Evolutionary conservation across 2,888 invertebrate genomes (phyloP).

Genomic region (Papilio gigon): DNA sequence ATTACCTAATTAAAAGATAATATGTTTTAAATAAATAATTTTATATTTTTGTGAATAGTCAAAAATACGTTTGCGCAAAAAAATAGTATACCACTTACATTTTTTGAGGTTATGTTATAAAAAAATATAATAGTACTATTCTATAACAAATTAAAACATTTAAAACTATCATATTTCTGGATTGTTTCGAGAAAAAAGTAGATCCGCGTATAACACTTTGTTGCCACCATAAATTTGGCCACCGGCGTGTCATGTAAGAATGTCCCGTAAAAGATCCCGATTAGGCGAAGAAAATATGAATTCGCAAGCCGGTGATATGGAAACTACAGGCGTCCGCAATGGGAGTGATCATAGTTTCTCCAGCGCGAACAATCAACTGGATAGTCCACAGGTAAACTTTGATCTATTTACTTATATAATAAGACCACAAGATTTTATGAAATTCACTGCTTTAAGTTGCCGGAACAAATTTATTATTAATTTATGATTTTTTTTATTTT

Average conservation of each 20-base stretch:
- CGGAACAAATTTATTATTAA: neutral
- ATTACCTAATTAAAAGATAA: constrained; percentile 6
- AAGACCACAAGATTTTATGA: neutral
- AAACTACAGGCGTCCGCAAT: constrained; percentile 60
- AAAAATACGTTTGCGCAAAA: neutral
- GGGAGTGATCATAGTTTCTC: constrained; percentile 64
- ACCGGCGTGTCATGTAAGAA: constrained; percentile 66
- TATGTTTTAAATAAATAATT: constrained; percentile 12
- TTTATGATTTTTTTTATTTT: neutral
- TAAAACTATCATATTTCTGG: constrained; percentile 10
- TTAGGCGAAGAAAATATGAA: constrained; percentile 67
- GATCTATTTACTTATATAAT: constrained; percentile 9
- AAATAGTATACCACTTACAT: neutral
- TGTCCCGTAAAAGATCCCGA: constrained; percentile 75
- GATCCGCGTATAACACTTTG: neutral
- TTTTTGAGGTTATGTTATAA: constrained; percentile 35
- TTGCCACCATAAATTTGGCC: constrained; percentile 23
- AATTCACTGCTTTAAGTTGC: neutral
- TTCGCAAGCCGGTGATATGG: constrained; percentile 60
- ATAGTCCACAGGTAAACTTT: constrained; percentile 56
- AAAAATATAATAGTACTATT: constrained; percentile 12
- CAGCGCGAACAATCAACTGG: constrained; percentile 58
- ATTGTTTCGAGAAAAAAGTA: neutral
- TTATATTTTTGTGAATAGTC: constrained; percentile 1
- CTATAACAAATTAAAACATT: constrained; percentile 18